Conservation (phyloP, 2,888 invertebrate species). For the Eristalis arbustorum region DNA sequence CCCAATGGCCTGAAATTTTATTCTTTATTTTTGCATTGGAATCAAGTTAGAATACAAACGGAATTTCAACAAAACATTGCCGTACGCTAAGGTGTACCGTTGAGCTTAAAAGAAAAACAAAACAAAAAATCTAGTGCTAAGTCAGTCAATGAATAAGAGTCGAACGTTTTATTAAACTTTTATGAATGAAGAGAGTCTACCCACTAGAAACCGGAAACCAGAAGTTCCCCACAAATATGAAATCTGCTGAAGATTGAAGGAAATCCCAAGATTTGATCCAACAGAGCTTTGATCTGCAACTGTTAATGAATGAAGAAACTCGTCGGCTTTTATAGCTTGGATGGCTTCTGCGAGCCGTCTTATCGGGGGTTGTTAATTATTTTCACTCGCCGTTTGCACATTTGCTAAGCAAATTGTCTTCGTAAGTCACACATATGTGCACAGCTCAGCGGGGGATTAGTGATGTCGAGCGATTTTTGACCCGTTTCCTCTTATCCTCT, state of each 20-base stretch:
- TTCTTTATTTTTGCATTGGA: not conserved
- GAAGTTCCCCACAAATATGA: not conserved
- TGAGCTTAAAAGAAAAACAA: not conserved
- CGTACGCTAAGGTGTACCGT: conserved; percentile 19
- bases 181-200: conserved; percentile 43
- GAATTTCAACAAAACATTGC: conserved; percentile 1
- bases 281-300: conserved; percentile 66
- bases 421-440: not conserved
- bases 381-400: conserved; percentile 25
- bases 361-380: conserved; percentile 49
- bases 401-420: conserved; percentile 27
- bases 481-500: conserved; percentile 29
- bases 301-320: conserved; percentile 43
- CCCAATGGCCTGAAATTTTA: not conserved
- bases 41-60: not conserved
- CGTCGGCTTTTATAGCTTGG: conserved; percentile 49
- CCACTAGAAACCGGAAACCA: not conserved
- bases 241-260: not conserved
- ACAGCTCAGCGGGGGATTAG: conserved; percentile 35
- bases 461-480: conserved; percentile 25
- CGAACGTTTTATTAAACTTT: not conserved
- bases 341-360: not conserved
- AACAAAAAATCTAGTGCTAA: not conserved
- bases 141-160: not conserved
- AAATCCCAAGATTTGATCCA: conserved; percentile 32